Evolutionary conservation across 2,888 invertebrate species (phyloP), one percentile per base, ranked within the genome.

Genomic region (Cantharis lateralis): DNA sequence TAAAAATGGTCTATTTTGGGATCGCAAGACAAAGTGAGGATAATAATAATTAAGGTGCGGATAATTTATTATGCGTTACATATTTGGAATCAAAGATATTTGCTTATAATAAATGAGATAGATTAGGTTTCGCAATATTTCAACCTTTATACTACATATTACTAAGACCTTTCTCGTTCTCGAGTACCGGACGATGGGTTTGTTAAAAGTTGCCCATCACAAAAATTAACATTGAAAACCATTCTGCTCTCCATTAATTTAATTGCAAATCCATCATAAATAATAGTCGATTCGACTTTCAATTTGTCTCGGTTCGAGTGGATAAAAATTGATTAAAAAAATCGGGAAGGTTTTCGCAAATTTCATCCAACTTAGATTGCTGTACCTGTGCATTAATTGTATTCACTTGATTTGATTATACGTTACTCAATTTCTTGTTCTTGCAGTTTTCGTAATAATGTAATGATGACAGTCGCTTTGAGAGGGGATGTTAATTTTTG

Each of bases 401-500:
- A 48, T 48, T 48, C 48, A 48, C 48, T 48, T 48, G 48, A 48
- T n/a, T 66, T 66, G 24, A 66, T 66, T 20, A 66, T 20, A 66
- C 3, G 20, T 66, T 74, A 32, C 73, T 62, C 73, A 74, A 74
- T 28, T 63, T 74, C 62, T 16, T 61, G 73, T 74, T 73, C 74
- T 74, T 70, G 74, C 61, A 74, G 48, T 74, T 74, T 74, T 74
- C 73, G 70, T 74, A 74, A 74, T 70, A 74, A 74, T 66, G 48
- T 72, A 73, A 73, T 69, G 73, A 73, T 73, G 73, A 13, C 74
- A 28, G 61, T 69, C 48, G 48, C 48, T 20, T 24, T 28, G 72
- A 77, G 77, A 66, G 77, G 77, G 77, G 77, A 74, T 72, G 69
- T 69, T 26, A 64, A 69, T 77, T 74, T 78, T 69, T 71, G 26